A percentile compares a stretch with the other conserved stretches of the same genome.
Evolutionary conservation across 2,888 invertebrate genomes (phyloP).

Genomic region (Drosophila gaucha): DNA sequence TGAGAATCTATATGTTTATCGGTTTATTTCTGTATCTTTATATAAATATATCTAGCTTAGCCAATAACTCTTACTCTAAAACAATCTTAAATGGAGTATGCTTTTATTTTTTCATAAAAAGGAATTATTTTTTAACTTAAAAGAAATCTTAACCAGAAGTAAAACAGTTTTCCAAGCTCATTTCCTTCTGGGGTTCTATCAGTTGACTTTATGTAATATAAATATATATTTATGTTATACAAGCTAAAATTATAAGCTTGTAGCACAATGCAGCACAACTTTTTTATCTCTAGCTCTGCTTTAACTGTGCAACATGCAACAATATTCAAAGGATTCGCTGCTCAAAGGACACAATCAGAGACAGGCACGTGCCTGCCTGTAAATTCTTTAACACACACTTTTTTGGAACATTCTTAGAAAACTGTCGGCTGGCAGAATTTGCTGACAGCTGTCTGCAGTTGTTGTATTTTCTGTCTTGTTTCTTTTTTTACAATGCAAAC

Average conservation of each 20-base stretch:
- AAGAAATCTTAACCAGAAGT: too few species aligned
- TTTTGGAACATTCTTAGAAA: neutral
- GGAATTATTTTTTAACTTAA: too few species aligned
- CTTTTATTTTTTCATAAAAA: too few species aligned
- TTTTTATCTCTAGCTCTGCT: neutral
- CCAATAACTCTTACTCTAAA: too few species aligned
- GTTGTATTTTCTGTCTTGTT: neutral
- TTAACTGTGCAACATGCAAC: neutral
- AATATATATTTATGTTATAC: neutral
- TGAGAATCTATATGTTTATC: too few species aligned
- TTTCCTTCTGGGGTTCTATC: too few species aligned
- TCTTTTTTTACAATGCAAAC: neutral
- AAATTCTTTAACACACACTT: neutral
- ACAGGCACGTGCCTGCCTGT: neutral
- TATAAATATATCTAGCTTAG: too few species aligned
- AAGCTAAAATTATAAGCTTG: neutral
- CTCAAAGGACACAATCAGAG: slow-evolving; percentile 7
- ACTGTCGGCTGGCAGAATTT: slow-evolving; percentile 1
- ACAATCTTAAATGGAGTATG: too few species aligned
- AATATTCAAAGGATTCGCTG: slow-evolving; percentile 3
- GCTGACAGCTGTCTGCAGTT: slow-evolving; percentile 5
- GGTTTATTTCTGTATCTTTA: too few species aligned
- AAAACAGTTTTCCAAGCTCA: too few species aligned
- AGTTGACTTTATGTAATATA: too few species aligned
- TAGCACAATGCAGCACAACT: neutral